Evolutionary conservation across 2,888 invertebrate species (phyloP).

Genomic region (Apodemia arnacis): DNA sequence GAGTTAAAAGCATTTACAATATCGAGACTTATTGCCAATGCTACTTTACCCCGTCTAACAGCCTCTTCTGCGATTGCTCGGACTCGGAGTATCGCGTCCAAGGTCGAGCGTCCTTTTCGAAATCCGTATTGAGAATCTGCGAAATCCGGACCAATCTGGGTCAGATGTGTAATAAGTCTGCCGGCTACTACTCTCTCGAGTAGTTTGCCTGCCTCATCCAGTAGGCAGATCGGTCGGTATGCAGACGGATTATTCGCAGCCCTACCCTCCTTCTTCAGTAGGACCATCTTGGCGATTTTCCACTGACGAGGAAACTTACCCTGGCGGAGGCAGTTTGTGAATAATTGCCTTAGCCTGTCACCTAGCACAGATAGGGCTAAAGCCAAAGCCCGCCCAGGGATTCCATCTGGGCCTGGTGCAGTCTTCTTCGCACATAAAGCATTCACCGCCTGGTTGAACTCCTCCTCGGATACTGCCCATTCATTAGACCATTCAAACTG

Average conservation of each 20-base stretch:
- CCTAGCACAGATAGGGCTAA: neutral
- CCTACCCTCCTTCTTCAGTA: too few species aligned
- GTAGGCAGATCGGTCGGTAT: too few species aligned
- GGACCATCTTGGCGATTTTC: neutral
- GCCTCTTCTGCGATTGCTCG: neutral
- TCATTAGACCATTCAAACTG: neutral
- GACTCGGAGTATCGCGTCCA: neutral
- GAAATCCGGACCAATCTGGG: neutral
- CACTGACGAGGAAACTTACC: neutral
- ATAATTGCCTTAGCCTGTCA: neutral
- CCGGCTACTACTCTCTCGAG: too few species aligned
- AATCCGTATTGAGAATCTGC: neutral
- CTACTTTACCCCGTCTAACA: too few species aligned
- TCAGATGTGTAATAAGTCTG: too few species aligned
- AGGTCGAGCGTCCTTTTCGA: neutral
- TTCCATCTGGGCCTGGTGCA: constrained; percentile 48
- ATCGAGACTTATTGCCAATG: too few species aligned
- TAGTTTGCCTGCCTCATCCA: too few species aligned
- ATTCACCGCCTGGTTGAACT: neutral
- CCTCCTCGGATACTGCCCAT: neutral
- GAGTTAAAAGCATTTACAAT: neutral
- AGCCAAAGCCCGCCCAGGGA: constrained; percentile 46
- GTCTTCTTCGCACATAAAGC: constrained; percentile 36
- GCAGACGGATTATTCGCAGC: too few species aligned
- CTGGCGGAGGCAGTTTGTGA: neutral